phyloP scores from a whole-genome alignment of 2,113 vertebrate genomes.

The Ophiodon elongatus region DNA sequence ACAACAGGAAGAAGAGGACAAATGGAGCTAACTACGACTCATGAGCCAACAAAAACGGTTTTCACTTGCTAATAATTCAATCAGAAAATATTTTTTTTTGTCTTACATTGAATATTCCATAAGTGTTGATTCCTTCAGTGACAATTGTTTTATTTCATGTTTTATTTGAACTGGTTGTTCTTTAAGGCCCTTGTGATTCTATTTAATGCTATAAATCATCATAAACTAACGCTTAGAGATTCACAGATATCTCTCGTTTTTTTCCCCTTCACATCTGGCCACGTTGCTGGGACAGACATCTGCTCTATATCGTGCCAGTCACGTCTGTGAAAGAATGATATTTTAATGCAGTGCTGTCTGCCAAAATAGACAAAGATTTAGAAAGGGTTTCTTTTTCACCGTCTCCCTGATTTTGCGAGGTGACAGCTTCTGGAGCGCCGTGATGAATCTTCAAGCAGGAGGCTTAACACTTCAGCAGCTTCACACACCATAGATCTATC shows the following conservation, averaged over 20 bases:
- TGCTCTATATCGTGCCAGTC: slow-evolving; percentile 59
- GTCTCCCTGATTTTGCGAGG: slow-evolving; percentile 37
- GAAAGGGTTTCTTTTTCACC: slow-evolving; percentile 58
- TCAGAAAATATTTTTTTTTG: background rate
- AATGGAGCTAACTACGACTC: slow-evolving; percentile 4
- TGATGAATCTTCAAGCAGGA: slow-evolving; percentile 24
- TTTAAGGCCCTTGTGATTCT: background rate
- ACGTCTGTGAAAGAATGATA: slow-evolving; percentile 44
- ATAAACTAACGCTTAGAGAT: slow-evolving; percentile 22
- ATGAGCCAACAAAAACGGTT: slow-evolving; percentile 12
- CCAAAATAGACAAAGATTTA: slow-evolving; percentile 61
- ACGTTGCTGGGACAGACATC: slow-evolving; percentile 38
- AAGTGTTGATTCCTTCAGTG: background rate
- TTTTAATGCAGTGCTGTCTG: slow-evolving; percentile 28
- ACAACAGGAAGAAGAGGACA: background rate
- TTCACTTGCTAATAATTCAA: slow-evolving; percentile 26
- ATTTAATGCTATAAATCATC: background rate
- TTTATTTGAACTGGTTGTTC: background rate
- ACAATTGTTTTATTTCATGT: background rate
- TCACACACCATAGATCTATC: slow-evolving; percentile 2
- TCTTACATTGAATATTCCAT: background rate
- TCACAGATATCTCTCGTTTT: slow-evolving; percentile 16
- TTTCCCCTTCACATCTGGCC: slow-evolving; percentile 56
- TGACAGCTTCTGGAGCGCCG: slow-evolving; percentile 33
- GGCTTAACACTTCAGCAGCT: slow-evolving; percentile 21